These are phyloP conservation scores for Lochmaea crataegi DNA, from an alignment of 2,888 invertebrate genomes.

Conservation along the genomic window DNA sequence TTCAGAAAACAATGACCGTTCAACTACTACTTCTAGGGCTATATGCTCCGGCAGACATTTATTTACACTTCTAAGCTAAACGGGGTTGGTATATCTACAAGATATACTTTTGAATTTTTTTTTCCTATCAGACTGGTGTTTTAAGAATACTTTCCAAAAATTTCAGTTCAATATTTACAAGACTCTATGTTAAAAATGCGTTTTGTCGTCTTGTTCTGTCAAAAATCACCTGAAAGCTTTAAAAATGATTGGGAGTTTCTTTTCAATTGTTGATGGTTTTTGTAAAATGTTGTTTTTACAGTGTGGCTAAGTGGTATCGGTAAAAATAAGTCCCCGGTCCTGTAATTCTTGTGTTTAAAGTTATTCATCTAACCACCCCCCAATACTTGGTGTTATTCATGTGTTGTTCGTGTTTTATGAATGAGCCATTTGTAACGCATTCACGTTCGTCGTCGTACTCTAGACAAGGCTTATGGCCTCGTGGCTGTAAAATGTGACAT, in stretches of 20 bases:
- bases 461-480: conserved; percentile 62
- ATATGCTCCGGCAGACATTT: no score
- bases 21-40: no score
- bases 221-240: no score
- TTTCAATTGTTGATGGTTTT: background rate
- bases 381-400: conserved; percentile 54
- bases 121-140: no score
- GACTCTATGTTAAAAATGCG: no score
- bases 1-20: no score
- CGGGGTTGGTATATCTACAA: no score
- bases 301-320: background rate
- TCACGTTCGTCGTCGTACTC: conserved; percentile 64
- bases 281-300: background rate
- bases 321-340: background rate
- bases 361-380: conserved; percentile 52
- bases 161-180: no score
- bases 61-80: no score
- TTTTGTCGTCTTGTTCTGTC: background rate
- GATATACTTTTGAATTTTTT: no score
- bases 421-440: conserved; percentile 64
- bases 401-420: conserved; percentile 64
- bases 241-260: background rate
- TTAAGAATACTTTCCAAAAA: no score
- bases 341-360: conserved; percentile 33
- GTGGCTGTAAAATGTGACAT: conserved; percentile 61